Evolutionary conservation across 2,113 vertebrate genomes (phyloP), one percentile per base, ranked within the genome.

Genomic region (Circaetus cinerascens): DNA sequence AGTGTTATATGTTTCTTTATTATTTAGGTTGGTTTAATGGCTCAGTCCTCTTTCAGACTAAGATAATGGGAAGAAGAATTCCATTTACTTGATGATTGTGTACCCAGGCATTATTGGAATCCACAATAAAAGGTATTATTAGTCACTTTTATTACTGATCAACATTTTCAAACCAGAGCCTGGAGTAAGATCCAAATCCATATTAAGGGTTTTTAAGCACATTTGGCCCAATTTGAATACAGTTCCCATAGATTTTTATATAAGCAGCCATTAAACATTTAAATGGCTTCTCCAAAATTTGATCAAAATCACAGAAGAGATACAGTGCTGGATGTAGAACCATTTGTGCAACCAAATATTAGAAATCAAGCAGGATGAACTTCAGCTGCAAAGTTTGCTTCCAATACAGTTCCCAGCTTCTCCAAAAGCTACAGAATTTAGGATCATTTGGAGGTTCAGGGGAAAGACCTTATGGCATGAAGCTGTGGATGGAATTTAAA

Each of bases 1-100:
- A 91, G 30, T 19, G 27, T 75, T 94, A 85, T 48, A 34, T 32
- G 11, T 60, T 95, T 86, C 60, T 75, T 84, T 92, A 96, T 86
- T 82, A 75, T 94, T 94, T 72, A 89, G 56, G 22, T 83, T 89
- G 40, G 48, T 66, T 92, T 94, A 95, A 87, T 50, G 43, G 36
- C 66, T 89, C 36, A 74, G 21, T 76, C 62, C 34, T 75, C 48
- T 78, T 96, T 64, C 69, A 64, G 57, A 64, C 75, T n/a, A 94
- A 97, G 76, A 89, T 68, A 95, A 84, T 41, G 8, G 60, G 48
- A 93, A 86, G 74, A 48, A 96, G 71, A 87, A 72, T 13, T 90
- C 51, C 20, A 85, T 89, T 92, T 88, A 84, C 27, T 75, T 81
- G 50, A 80, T 86, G 51, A 63, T 30, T 88, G 41, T 36, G 4